Evolutionary conservation across 2,888 invertebrate species (phyloP).

Genomic region (Andrena haemorrhoa): DNA sequence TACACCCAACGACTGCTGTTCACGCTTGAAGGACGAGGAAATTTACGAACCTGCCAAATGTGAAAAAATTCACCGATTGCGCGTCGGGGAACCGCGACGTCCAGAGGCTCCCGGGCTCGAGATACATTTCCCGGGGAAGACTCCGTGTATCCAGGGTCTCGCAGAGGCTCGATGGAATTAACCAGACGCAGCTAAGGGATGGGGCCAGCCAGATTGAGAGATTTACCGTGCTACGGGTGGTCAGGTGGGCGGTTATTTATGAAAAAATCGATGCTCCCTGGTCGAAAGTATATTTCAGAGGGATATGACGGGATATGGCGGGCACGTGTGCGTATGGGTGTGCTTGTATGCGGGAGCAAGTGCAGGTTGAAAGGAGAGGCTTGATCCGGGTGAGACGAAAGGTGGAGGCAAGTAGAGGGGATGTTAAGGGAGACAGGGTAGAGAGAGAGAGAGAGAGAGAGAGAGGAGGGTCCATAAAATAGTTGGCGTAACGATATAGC

Average conservation of each 20-base stretch:
- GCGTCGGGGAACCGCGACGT: background rate
- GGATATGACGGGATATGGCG: slow-evolving; percentile 42
- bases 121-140: slow-evolving; percentile 5
- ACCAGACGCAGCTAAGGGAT: slow-evolving; percentile 32
- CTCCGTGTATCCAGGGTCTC: slow-evolving; percentile 7
- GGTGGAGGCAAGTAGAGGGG: slow-evolving; percentile 27
- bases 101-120: background rate
- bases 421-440: slow-evolving; percentile 18
- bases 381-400: slow-evolving; percentile 1
- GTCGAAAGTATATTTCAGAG: slow-evolving; percentile 75
- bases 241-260: slow-evolving; percentile 77
- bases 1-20: background rate
- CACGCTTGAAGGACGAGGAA: too few relatives aligned
- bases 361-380: background rate
- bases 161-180: slow-evolving; percentile 40
- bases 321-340: background rate
- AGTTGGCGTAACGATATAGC: slow-evolving; percentile 64
- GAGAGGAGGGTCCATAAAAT: slow-evolving; percentile 70
- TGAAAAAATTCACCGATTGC: background rate
- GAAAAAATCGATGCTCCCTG: slow-evolving; percentile 77
- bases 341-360: background rate
- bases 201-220: slow-evolving; percentile 61
- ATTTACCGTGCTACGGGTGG: slow-evolving; percentile 62
- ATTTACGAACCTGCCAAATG: background rate
- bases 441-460: slow-evolving; percentile 4